These are phyloP conservation scores for Hyla sarda DNA, from an alignment of 2,113 vertebrate genomes.

Conservation along the genomic window DNA sequence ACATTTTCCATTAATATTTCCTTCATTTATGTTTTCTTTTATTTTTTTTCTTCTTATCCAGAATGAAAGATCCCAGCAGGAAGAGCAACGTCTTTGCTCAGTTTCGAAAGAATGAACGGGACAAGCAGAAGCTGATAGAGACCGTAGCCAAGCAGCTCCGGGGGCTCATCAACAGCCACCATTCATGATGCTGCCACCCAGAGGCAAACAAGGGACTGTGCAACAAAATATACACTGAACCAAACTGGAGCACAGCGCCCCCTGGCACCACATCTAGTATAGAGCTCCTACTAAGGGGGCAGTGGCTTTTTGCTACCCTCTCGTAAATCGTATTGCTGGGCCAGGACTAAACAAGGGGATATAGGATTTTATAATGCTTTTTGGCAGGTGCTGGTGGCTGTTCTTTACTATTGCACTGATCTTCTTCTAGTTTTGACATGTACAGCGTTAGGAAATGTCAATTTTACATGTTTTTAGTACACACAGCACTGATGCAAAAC, in stretches of 20 bases:
- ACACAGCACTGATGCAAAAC: not conserved
- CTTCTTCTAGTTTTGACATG: conserved; percentile 37
- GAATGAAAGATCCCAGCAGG: conserved; percentile 92
- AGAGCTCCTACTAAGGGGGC: conserved; percentile 53
- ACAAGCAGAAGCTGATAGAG: conserved; percentile 96
- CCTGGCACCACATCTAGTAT: conserved; percentile 61
- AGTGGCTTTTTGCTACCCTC: not conserved
- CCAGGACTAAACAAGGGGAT: conserved; percentile 22
- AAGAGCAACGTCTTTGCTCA: conserved; percentile 95
- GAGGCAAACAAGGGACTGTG: not conserved
- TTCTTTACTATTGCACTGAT: conserved; percentile 53
- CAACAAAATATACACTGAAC: conserved; percentile 29
- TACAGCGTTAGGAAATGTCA: conserved; percentile 19
- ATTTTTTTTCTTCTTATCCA: too few species aligned
- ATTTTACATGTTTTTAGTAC: conserved; percentile 22
- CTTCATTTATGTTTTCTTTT: not conserved
- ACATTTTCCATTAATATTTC: not conserved
- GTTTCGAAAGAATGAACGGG: conserved; percentile 94
- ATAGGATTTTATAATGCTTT: conserved; percentile 29
- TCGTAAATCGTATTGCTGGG: not conserved
- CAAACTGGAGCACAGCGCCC: not conserved
- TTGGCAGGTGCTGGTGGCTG: conserved; percentile 29
- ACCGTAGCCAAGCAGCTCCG: conserved; percentile 93
- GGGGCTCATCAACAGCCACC: conserved; percentile 87
- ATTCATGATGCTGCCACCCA: conserved; percentile 71